These are phyloP conservation scores for Mixornis gularis DNA, from an alignment of 2,113 vertebrate species.

Conservation along the genomic window DNA sequence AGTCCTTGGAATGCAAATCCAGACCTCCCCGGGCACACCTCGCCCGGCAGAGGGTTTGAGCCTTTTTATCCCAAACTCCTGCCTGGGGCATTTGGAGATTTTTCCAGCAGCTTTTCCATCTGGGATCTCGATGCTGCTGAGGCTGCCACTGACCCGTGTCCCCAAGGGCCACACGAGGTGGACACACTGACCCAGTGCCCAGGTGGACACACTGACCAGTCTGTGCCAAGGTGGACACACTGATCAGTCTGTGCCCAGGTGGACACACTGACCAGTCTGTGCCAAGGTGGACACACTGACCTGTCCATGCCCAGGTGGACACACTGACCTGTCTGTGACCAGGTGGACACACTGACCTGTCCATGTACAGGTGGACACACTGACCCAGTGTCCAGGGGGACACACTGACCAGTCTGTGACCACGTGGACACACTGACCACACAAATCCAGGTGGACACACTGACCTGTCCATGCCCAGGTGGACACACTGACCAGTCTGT, in stretches of 20 bases:
- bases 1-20: neutral
- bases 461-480: neutral
- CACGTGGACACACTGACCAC: neutral
- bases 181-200: no score
- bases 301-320: no score
- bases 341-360: no score
- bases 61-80: neutral
- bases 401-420: neutral
- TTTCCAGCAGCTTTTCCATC: neutral
- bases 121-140: accelerated
- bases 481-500: neutral
- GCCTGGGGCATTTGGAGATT: accelerated
- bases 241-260: no score
- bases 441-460: slow-evolving; percentile 62
- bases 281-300: no score
- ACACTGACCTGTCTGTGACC: no score
- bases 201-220: no score
- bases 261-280: no score
- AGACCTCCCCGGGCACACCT: accelerated
- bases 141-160: neutral
- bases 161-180: neutral
- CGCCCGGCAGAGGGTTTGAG: neutral
- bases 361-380: neutral
- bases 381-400: no score
- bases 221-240: no score